These are phyloP conservation scores for Vidua macroura DNA, from an alignment of 2,113 vertebrate genomes.

Conservation along the genomic window DNA sequence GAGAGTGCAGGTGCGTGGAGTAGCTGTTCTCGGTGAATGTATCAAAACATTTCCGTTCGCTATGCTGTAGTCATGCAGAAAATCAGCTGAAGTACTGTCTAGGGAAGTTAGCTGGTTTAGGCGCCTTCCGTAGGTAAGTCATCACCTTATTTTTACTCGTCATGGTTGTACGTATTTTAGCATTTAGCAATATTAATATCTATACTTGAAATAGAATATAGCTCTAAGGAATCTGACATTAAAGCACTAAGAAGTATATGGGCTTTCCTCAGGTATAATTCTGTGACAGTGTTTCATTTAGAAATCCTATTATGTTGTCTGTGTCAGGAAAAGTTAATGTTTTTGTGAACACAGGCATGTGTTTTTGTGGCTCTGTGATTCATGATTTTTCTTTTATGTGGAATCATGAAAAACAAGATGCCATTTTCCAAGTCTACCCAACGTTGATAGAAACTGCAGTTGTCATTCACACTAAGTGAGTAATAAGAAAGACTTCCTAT, in stretches of 20 bases:
- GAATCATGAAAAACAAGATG: background rate
- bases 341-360: background rate
- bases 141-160: background rate
- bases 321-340: background rate
- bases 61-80: background rate
- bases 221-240: background rate
- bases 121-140: background rate
- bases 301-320: background rate
- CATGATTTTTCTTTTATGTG: background rate
- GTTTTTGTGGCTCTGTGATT: background rate
- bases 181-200: background rate
- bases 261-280: background rate
- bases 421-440: background rate
- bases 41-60: background rate
- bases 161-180: background rate
- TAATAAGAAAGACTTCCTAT: background rate
- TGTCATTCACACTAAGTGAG: background rate
- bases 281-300: background rate
- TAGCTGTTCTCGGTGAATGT: background rate
- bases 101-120: background rate
- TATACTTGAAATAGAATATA: background rate
- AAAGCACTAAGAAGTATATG: background rate
- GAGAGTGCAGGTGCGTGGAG: rapidly evolving
- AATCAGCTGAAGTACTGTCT: rapidly evolving
- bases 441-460: background rate